A percentile compares a stretch with the other conserved stretches of the same genome.
Evolutionary conservation across 2,113 vertebrate genomes (phyloP).

Genomic region (Malurus elegans): DNA sequence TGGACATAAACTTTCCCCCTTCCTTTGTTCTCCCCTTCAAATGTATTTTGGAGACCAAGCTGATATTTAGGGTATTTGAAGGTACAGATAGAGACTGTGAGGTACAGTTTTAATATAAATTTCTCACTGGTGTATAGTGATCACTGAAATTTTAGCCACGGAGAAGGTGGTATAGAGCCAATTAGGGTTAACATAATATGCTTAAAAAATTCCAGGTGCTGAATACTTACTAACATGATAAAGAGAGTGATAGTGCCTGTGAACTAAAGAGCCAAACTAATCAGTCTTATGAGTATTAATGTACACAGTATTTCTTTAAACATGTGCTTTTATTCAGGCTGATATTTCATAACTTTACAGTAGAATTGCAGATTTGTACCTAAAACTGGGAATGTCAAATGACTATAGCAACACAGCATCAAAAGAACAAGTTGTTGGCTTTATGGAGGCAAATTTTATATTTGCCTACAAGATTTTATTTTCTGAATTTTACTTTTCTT

Average conservation of each 20-base stretch:
- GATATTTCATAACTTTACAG: neutral
- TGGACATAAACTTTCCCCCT: neutral
- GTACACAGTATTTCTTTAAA: neutral
- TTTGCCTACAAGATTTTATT: neutral
- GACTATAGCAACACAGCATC: neutral
- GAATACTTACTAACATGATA: neutral
- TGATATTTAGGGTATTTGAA: neutral
- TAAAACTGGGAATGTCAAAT: neutral
- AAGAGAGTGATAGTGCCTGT: neutral
- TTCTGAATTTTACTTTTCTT: neutral
- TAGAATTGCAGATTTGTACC: neutral
- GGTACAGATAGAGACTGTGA: neutral
- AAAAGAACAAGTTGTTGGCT: neutral
- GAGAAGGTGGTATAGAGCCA: neutral
- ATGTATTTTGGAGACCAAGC: accelerated
- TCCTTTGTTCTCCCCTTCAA: neutral
- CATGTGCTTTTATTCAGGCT: neutral
- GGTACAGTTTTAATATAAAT: neutral
- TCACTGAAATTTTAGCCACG: neutral
- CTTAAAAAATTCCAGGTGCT: neutral
- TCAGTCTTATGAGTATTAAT: neutral
- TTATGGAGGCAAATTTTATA: neutral
- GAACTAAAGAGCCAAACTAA: neutral
- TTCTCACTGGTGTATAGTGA: neutral
- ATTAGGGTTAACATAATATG: neutral